phyloP scores from a whole-genome alignment of 2,797 vertebrate genomes.

The Acanthurus tractus region DNA sequence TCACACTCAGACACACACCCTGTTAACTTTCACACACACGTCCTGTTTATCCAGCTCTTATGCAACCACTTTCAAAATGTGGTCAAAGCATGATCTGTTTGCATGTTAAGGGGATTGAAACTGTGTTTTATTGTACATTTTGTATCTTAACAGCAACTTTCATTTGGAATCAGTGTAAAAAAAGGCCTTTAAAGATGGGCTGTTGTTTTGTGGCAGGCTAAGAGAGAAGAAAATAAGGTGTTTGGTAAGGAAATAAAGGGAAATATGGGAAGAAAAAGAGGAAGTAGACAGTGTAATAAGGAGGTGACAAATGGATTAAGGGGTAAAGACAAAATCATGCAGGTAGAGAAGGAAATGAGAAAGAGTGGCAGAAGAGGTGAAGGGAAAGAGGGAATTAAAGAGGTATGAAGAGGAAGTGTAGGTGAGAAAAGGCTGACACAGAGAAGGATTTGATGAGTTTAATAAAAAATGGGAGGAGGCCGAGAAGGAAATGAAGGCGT shows the following conservation, averaged over 20 bases:
- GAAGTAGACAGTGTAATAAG: background rate
- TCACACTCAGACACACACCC: conserved; percentile 34
- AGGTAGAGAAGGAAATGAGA: background rate
- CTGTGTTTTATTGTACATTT: background rate
- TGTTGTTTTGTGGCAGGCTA: background rate
- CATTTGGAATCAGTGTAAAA: conserved; percentile 7
- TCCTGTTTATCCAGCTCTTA: conserved; percentile 23
- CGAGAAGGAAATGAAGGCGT: background rate
- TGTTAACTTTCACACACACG: conserved; percentile 41
- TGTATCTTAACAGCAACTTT: conserved; percentile 14
- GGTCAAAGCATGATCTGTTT: conserved; percentile 23
- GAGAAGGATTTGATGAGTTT: background rate
- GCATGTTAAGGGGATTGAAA: conserved; percentile 13
- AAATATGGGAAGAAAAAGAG: background rate
- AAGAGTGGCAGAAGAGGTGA: background rate
- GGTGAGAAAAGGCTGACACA: background rate
- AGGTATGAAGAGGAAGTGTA: background rate
- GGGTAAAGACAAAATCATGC: too few relatives aligned
- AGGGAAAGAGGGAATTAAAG: background rate
- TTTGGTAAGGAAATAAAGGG: conserved; percentile 2
- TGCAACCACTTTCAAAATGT: conserved; percentile 33
- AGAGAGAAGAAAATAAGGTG: background rate
- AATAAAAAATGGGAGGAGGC: too few relatives aligned
- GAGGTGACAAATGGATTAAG: background rate
- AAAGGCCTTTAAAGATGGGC: conserved; percentile 6